These are phyloP conservation scores for Andrena hattorfiana DNA, from an alignment of 2,888 invertebrate species.

Conservation along the genomic window DNA sequence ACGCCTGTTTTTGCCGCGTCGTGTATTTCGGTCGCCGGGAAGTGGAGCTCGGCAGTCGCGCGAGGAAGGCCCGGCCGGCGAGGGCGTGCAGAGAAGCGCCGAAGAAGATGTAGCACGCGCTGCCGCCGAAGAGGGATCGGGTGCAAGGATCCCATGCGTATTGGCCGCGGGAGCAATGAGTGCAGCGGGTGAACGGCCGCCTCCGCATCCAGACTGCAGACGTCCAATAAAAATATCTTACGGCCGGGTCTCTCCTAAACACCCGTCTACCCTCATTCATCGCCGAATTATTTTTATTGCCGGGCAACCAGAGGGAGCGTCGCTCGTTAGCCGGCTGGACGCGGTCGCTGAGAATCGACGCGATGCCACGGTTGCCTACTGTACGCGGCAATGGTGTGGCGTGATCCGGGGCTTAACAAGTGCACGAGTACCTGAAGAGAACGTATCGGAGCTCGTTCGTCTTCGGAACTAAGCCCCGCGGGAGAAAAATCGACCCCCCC, in stretches of 20 bases:
- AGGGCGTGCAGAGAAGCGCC: conserved; percentile 21
- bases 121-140: conserved; percentile 38
- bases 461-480: too few relatives aligned
- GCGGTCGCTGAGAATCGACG: conserved; percentile 56
- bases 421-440: too few relatives aligned
- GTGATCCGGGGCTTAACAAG: too few relatives aligned
- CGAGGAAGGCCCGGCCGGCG: conserved; percentile 11
- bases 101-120: conserved; percentile 37
- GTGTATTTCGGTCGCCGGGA: neutral
- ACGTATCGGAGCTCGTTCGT: too few relatives aligned
- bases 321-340: conserved; percentile 51
- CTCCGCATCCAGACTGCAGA: conserved; percentile 82
- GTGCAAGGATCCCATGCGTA: conserved; percentile 72
- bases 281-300: conserved; percentile 75
- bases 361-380: conserved; percentile 24
- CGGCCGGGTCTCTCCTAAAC: conserved; percentile 60
- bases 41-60: neutral
- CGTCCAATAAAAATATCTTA: conserved; percentile 82
- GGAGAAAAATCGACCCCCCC: too few relatives aligned
- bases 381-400: neutral
- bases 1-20: neutral
- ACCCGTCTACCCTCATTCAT: conserved; percentile 71
- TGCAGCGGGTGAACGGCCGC: conserved; percentile 78
- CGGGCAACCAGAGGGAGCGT: conserved; percentile 51
- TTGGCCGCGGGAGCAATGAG: conserved; percentile 70